Conservation (phyloP, 2,113 vertebrate species). For the Dryoscopus gambensis region DNA sequence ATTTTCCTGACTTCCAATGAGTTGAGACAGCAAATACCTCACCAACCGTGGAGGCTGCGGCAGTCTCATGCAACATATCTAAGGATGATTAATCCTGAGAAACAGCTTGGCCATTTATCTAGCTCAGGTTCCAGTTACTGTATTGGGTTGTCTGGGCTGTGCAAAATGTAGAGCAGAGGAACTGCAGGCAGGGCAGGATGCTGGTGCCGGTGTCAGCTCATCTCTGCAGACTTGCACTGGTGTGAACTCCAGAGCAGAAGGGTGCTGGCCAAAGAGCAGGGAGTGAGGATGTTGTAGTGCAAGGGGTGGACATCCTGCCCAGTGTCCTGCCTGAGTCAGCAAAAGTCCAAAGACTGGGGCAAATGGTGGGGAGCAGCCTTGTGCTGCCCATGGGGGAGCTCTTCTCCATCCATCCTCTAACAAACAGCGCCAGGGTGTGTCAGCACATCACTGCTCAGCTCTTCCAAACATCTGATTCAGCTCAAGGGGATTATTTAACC, state of each 20-base stretch:
- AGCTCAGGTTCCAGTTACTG: neutral
- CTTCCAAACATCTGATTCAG: neutral
- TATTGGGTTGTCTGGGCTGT: neutral
- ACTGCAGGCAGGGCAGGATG: neutral
- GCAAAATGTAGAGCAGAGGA: neutral
- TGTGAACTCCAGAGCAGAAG: neutral
- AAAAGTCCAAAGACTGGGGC: neutral
- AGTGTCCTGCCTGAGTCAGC: neutral
- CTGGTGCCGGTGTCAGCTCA: neutral
- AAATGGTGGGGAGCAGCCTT: neutral
- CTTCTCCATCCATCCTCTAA: neutral
- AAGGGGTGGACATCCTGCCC: neutral
- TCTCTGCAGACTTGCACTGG: neutral
- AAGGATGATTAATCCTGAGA: neutral
- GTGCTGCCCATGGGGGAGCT: neutral
- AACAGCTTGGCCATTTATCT: neutral
- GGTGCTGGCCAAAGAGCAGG: neutral
- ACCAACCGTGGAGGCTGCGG: neutral
- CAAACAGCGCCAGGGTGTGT: neutral
- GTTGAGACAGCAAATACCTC: constrained; percentile 3
- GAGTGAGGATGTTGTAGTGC: neutral
- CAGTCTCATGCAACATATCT: neutral
- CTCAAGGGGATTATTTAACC: neutral
- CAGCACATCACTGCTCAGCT: neutral
- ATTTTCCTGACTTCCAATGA: constrained; percentile 8